Conservation (phyloP, 2,888 invertebrate species). For the Geophilus truncorum region DNA sequence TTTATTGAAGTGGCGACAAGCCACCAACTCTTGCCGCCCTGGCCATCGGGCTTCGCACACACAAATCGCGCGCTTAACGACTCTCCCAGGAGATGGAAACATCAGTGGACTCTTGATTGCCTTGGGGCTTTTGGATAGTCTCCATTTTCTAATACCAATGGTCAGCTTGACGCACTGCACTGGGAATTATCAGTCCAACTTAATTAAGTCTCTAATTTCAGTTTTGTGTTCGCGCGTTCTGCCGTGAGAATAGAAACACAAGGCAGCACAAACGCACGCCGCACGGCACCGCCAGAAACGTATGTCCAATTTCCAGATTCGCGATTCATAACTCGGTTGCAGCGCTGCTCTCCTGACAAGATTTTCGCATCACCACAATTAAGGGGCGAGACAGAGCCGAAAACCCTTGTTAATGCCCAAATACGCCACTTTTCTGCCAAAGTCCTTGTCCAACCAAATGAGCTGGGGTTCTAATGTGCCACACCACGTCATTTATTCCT, state of each 20-base stretch:
- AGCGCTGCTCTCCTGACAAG: neutral
- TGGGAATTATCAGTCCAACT: constrained; percentile 31
- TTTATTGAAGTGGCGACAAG: constrained; percentile 31
- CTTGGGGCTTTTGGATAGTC: constrained; percentile 30
- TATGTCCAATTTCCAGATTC: neutral
- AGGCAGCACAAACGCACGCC: neutral
- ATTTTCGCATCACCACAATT: neutral
- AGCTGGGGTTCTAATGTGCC: constrained; percentile 22
- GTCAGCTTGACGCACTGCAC: constrained; percentile 22
- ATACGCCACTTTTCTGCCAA: neutral
- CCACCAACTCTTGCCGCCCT: constrained; percentile 28
- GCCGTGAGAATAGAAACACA: neutral
- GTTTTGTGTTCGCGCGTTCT: neutral
- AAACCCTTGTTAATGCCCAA: neutral
- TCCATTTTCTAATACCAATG: constrained; percentile 25
- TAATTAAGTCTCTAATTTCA: constrained; percentile 32
- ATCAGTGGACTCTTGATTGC: constrained; percentile 32
- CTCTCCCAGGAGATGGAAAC: constrained; percentile 29
- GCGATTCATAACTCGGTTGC: constrained; percentile 1
- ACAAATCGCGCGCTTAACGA: constrained; percentile 27
- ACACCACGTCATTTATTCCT: constrained; percentile 32
- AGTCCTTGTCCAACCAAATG: constrained; percentile 18
- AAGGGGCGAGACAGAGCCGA: neutral
- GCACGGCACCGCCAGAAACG: neutral
- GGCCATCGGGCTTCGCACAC: constrained; percentile 28